Evolutionary conservation across 2,113 vertebrate genomes (phyloP).

Genomic region (Myotis lucifugus): DNA sequence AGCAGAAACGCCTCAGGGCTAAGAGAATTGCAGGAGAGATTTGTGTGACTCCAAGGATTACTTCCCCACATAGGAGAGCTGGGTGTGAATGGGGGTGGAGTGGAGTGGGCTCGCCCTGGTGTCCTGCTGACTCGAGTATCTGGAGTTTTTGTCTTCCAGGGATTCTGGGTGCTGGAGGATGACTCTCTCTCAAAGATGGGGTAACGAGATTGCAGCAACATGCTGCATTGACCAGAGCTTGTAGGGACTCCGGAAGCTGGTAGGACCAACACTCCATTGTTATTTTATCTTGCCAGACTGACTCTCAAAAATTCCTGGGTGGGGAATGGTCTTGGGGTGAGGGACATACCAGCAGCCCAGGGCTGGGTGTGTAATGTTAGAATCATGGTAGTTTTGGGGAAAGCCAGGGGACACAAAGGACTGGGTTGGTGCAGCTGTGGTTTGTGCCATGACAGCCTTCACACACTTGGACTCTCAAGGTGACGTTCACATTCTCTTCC

Average conservation of each 20-base stretch:
- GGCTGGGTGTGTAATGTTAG: background rate
- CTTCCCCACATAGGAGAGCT: background rate
- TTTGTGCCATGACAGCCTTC: background rate
- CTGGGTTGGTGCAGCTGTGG: background rate
- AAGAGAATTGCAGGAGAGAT: background rate
- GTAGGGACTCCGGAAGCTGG: background rate
- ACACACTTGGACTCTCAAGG: background rate
- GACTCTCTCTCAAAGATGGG: background rate
- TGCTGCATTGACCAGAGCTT: background rate
- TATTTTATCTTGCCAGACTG: background rate
- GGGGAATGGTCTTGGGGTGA: background rate
- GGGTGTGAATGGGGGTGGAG: background rate
- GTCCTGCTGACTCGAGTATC: background rate
- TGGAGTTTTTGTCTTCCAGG: background rate
- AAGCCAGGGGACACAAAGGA: background rate
- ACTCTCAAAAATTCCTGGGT: conserved; percentile 2
- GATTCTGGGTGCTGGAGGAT: background rate
- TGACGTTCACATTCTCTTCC: background rate
- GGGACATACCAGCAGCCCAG: background rate
- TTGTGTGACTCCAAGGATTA: background rate
- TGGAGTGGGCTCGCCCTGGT: background rate
- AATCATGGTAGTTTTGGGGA: background rate
- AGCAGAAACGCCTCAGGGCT: background rate
- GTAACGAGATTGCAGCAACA: background rate
- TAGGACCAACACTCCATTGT: background rate